phyloP scores from a whole-genome alignment of 2,888 invertebrate genomes.

The Rhyacophila evoluta region DNA sequence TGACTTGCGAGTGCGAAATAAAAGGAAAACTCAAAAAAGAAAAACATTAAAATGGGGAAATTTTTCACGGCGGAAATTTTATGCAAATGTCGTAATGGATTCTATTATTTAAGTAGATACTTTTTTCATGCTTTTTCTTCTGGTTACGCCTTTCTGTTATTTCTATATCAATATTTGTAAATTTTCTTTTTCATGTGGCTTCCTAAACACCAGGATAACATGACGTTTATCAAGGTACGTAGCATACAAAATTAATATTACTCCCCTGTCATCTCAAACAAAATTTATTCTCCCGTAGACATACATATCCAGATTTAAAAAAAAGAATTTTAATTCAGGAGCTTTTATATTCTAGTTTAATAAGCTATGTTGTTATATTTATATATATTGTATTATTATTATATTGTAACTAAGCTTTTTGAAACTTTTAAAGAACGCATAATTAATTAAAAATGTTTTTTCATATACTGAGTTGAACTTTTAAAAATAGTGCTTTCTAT shows the following conservation, averaged over 20 bases:
- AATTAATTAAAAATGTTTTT: no score
- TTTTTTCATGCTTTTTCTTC: not conserved
- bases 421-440: no score
- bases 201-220: slow-evolving; percentile 70
- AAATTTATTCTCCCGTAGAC: not conserved
- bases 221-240: slow-evolving; percentile 79
- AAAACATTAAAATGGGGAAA: not conserved
- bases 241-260: not conserved
- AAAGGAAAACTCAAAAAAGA: slow-evolving; percentile 13
- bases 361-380: no score
- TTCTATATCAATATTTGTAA: not conserved
- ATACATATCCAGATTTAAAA: no score
- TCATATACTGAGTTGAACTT: no score
- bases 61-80: not conserved
- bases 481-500: no score
- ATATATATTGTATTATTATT: no score
- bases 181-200: slow-evolving; percentile 5
- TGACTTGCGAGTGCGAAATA: slow-evolving; percentile 3
- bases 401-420: no score
- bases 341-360: no score
- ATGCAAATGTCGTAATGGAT: slow-evolving; percentile 27
- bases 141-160: not conserved
- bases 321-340: no score
- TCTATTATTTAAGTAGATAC: slow-evolving; percentile 4
- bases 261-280: not conserved